Evolutionary conservation across 2,888 invertebrate species (phyloP), one percentile per base, ranked within the genome.

Genomic region (Adineta ricciae): DNA sequence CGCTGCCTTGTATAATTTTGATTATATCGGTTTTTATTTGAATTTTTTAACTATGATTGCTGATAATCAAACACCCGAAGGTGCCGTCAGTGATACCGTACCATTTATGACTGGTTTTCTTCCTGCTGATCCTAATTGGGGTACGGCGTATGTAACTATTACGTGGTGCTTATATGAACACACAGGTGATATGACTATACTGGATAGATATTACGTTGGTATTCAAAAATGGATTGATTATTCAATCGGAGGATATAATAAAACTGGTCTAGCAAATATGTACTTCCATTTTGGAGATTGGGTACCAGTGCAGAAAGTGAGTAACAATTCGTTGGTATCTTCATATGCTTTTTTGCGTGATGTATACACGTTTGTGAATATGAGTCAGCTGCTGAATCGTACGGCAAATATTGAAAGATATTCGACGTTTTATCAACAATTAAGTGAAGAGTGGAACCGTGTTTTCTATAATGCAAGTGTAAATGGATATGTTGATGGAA

Each of bases 101-200:
- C 72, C 72, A 72, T 72, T 72, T 32, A 72, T 36, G 72, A 36
- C 36, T 19, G 72, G 72, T 72, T 19, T 19, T 19, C 7, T 27
- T 72, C 72, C 72, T 72, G 72, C 72, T 16, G 72, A 72, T 72
- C 72, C 72, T 19, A 72, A 72, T 24, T 72, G 72, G 72, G 72
- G 72, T 19, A 72, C 72, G 36, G 72, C 72, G 0, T 72, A 27
- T 72, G 36, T 36, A 36, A 72, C 36, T 11, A 72, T 72, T 36
- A 72, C 72, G 27, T 72, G 72, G 72, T 72, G 24, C 14, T 32
- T 72, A 24, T 72, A 72, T 72, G 72, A 72, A 72, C 72, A 72
- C 7, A 72, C 72, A 32, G 72, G 72, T 36, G 72, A 72, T 72
- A 11, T 27, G 2, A 72, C 72, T 36, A 36, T 72, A 7, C 32